These are phyloP conservation scores for Oscarella lobularis DNA, from an alignment of 37 sponge, comb jelly and placozoan genomes.

Conservation along the genomic window DNA sequence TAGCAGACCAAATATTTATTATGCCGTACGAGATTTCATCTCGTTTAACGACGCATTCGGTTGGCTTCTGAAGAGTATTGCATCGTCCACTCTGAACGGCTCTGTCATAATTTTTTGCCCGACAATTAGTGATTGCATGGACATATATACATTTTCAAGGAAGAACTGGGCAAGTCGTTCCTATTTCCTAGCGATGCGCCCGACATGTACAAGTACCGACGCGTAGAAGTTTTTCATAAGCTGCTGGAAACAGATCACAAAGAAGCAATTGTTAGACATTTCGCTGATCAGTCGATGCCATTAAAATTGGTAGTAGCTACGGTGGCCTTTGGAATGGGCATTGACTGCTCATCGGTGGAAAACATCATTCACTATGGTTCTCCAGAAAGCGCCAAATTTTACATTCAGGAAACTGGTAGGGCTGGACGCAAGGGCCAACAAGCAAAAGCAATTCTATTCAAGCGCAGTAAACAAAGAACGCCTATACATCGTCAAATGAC, in stretches of 20 bases:
- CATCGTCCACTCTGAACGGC: no score
- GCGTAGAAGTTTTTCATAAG: background rate
- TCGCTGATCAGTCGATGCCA: conserved; percentile 9
- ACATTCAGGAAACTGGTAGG: conserved; percentile 43
- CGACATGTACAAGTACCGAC: background rate
- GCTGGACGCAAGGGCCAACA: conserved; percentile 23
- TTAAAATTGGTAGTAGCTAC: conserved; percentile 26
- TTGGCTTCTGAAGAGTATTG: no score
- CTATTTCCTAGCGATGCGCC: background rate
- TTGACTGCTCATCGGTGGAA: conserved; percentile 26
- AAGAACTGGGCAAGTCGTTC: background rate
- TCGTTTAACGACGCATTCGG: no score
- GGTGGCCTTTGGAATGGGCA: conserved; percentile 41
- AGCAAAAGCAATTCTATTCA: conserved; percentile 14
- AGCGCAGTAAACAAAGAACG: no score
- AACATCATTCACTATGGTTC: conserved; percentile 34
- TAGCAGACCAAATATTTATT: conserved; percentile 17
- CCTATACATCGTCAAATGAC: no score
- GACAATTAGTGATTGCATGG: no score
- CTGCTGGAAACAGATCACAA: conserved; percentile 18
- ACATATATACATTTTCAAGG: no score
- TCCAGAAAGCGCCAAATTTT: conserved; percentile 17
- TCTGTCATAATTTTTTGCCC: conserved; percentile 4
- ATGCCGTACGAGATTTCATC: no score
- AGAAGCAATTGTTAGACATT: conserved; percentile 12